These are phyloP conservation scores for Polia nebulosa DNA, from an alignment of 2,888 invertebrate genomes.

Conservation along the genomic window DNA sequence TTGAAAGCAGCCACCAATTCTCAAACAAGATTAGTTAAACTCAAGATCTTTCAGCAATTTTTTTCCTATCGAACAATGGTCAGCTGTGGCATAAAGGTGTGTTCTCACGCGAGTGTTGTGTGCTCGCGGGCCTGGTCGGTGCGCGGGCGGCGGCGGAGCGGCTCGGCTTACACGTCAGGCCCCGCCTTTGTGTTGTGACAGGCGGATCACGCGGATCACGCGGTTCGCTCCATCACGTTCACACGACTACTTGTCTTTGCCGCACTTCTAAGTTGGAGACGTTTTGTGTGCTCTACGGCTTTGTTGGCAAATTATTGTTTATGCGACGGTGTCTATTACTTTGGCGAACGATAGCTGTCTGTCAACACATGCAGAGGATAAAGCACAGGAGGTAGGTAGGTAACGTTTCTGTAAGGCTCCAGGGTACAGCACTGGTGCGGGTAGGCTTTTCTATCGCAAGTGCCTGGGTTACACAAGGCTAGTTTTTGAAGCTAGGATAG, in stretches of 20 bases:
- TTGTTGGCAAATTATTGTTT: constrained; percentile 56
- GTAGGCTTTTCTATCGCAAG: neutral
- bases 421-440: neutral
- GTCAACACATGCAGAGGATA: neutral
- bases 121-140: constrained; percentile 23
- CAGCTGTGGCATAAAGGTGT: constrained; percentile 25
- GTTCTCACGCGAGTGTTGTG: constrained; percentile 54
- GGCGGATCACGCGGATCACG: constrained; percentile 39
- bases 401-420: neutral
- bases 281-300: constrained; percentile 61
- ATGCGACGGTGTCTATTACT: constrained; percentile 59
- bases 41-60: constrained; percentile 21
- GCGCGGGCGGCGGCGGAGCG: constrained; percentile 35
- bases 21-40: constrained; percentile 4
- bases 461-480: neutral
- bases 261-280: constrained; percentile 38
- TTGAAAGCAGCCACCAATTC: constrained; percentile 23
- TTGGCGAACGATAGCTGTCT: constrained; percentile 10
- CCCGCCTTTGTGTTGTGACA: constrained; percentile 68
- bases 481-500: neutral
- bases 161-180: constrained; percentile 59
- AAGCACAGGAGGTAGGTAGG: neutral
- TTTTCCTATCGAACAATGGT: constrained; percentile 21
- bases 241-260: constrained; percentile 57
- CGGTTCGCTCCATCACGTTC: constrained; percentile 50